Conservation (phyloP, 1,140 invertebrate species). For the Lithobius niger region DNA sequence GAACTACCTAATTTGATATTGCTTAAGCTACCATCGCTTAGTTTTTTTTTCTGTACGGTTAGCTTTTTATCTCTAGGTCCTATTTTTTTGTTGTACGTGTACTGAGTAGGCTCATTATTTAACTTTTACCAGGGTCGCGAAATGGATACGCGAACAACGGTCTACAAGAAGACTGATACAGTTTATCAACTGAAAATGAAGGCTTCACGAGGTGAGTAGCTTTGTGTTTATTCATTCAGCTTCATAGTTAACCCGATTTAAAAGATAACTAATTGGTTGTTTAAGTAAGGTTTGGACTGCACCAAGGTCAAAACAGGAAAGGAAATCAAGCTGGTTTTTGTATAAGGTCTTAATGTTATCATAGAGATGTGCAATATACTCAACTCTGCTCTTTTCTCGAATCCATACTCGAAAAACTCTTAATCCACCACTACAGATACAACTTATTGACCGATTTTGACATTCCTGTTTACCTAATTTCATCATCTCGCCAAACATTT, state of each 20-base stretch:
- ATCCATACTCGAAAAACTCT: no score
- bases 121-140: slow-evolving; percentile 53
- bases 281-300: no score
- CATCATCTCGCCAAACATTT: no score
- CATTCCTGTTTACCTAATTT: no score
- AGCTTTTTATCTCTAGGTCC: not conserved
- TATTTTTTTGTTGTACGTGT: not conserved
- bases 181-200: slow-evolving; percentile 94
- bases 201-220: slow-evolving; percentile 55
- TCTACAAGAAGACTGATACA: slow-evolving; percentile 97
- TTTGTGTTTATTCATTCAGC: not conserved
- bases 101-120: no score
- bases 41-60: no score
- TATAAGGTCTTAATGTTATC: not conserved
- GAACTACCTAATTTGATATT: not conserved
- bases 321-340: not conserved
- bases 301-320: no score
- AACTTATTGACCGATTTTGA: no score
- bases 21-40: no score
- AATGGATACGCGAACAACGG: slow-evolving; percentile 84
- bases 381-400: not conserved
- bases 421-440: no score
- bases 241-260: not conserved
- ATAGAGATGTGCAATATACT: not conserved
- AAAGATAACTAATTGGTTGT: no score